Percentiles rank a stretch among this genome's conserved stretches.
Conservation (phyloP, 2,113 vertebrate species). For the Xenotilapia leptura region DNA sequence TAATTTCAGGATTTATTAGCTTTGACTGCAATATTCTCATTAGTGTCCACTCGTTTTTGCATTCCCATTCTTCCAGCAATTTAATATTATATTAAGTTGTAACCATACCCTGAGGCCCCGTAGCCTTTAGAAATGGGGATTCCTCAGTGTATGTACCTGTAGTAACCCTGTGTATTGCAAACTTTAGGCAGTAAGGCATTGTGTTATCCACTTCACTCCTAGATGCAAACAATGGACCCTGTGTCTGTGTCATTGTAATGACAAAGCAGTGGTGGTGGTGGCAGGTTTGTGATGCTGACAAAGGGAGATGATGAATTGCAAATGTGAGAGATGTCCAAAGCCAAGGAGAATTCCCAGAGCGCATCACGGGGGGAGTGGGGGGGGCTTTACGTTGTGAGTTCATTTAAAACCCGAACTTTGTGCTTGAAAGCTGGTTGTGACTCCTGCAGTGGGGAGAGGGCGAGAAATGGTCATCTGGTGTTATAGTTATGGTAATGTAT, state of each 20-base stretch:
- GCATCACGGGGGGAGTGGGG: neutral
- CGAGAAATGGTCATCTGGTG: constrained; percentile 59
- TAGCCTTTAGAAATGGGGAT: constrained; percentile 6
- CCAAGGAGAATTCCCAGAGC: constrained; percentile 60
- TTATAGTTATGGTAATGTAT: constrained; percentile 71
- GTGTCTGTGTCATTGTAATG: constrained; percentile 53
- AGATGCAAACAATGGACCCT: constrained; percentile 37
- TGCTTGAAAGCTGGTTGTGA: constrained; percentile 34
- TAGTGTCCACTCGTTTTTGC: neutral
- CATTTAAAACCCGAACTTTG: constrained; percentile 59
- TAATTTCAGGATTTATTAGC: neutral
- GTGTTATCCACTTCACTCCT: constrained; percentile 6
- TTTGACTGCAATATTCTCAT: neutral
- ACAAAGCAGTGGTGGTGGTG: constrained; percentile 46
- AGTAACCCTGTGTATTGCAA: neutral
- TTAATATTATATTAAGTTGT: neutral
- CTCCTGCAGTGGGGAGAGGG: constrained; percentile 22
- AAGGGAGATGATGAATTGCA: constrained; percentile 68
- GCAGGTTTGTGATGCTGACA: constrained; percentile 41
- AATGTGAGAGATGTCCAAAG: constrained; percentile 61
- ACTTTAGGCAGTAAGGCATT: constrained; percentile 9
- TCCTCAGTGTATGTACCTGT: constrained; percentile 40
- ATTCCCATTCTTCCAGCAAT: neutral
- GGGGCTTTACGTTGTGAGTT: constrained; percentile 38
- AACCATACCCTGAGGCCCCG: neutral